Evolutionary conservation across 2,113 vertebrate genomes (phyloP).

Genomic region (Phalacrocorax brasilianus): DNA sequence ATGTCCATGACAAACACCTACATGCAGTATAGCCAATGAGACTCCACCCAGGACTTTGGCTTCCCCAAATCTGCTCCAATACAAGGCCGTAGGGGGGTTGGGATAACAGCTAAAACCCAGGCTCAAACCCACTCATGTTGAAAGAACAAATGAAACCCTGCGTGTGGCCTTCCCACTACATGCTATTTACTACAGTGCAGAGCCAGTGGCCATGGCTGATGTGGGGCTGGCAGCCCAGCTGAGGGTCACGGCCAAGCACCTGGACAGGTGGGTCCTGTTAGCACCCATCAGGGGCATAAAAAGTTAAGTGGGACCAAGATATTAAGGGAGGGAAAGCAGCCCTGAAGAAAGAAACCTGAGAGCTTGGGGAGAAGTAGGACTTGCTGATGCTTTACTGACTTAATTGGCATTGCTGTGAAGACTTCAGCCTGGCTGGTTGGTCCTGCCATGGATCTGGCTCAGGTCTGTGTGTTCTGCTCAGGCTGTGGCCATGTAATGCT

Average conservation of each 20-base stretch:
- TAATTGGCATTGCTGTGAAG: neutral
- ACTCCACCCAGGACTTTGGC: neutral
- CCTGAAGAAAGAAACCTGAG: too few relatives aligned
- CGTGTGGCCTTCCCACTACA: rapidly evolving
- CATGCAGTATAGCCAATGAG: neutral
- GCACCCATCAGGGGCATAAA: neutral
- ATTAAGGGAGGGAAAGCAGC: neutral
- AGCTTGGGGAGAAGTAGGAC: neutral
- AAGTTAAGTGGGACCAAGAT: neutral
- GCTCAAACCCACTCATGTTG: neutral
- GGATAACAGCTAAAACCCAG: neutral
- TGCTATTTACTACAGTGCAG: neutral
- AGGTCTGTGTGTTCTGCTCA: neutral
- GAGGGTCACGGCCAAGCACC: rapidly evolving
- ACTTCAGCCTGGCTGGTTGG: neutral
- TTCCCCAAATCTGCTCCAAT: neutral
- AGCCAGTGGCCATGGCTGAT: neutral
- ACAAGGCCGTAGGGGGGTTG: neutral
- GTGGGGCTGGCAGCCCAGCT: neutral
- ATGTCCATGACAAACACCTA: neutral
- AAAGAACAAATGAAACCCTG: neutral
- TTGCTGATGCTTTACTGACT: neutral
- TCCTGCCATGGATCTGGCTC: neutral
- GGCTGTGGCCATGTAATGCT: too few relatives aligned
- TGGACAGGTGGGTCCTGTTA: neutral